Base-by-base conservation (phyloP, 2,113 vertebrate species). In the Callipepla squamata region DNA sequence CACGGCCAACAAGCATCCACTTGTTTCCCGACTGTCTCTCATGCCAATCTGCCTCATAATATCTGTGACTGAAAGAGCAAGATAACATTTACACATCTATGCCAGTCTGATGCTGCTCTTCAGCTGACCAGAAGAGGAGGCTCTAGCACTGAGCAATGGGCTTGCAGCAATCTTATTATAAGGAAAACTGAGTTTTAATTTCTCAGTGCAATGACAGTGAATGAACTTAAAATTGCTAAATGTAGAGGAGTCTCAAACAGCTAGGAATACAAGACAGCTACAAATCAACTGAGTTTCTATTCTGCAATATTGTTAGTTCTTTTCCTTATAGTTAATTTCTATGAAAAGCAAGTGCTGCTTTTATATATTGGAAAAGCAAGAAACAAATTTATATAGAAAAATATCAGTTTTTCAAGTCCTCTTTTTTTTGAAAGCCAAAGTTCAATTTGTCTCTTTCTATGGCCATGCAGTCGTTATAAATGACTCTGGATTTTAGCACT, bases 41-140 rank as follows among this genome's bases (percentile, higher is more conserved):
- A 36, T 15, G 36, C 22, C 58, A 1, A 28, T 62, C 62, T 28
- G 32, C 34, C 28, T 26, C 48, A 25, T 32, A 40, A 42, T 1
- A 22, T 13, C 58, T 9, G 61, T 1, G 36, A n/a, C 79, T 92
- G 79, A 45, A 69, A 93, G 85, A 44, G 58, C 18, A 68, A 59
- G 44, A 23, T 23, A 67, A 13, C 38, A 8, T 36, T 78, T 80
- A 26, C 5, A 26, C 5, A 47, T 5, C 75, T 28, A 2, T 0
- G 20, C n/a, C n/a, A 68, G 21, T 2, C 11, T n/a, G 50, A 15
- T 85, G 96, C 78, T 86, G 79, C 65, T 65, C 48, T 62, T 30
- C 66, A 51, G 84, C n/a, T 8, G 53, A 73, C 96, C 95, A 96
- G 96, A 69, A 97, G 96, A 95, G 95, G 96, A 95, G 95, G 96